Evolutionary conservation across 1,140 invertebrate genomes (phyloP), one percentile per base, ranked within the genome.

Genomic region (Drosophila triauraria): DNA sequence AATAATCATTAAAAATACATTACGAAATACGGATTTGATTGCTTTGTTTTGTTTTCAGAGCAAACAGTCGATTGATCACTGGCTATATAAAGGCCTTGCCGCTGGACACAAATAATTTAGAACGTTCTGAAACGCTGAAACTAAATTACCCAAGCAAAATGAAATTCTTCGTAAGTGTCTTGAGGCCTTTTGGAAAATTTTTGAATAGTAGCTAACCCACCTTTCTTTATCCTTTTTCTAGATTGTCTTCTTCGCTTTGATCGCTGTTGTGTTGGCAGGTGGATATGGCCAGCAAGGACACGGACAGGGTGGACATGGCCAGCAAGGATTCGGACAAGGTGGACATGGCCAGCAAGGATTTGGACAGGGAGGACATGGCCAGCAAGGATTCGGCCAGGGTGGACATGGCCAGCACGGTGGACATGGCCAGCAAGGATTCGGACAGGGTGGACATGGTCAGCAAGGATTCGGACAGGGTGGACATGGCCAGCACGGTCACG

Each of bases 81-180:
- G 43, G 4, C 3, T 43, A 30, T 79, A 79, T 79, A 82, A 65
- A 82, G 65, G 65, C 20, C 23, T 12, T 25, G 42, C 2, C 60
- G 13, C 6, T 23, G n/a, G 7, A 0, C 43, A 0, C 10, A 15
- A 12, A 13, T 38, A 9, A 61, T 43, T 82, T 59, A 77, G 56
- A 77, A 72, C 27, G 54, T 35, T 58, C 58, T 7, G 25, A 50
- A 54, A 30, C 44, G 40, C 53, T 30, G 27, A 67, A 76, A 57
- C 54, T 32, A 25, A 53, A 62, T 2, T 43, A 54, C 60, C 12
- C 23, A 61, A 53, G 15, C 44, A 76, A 76, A 32, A 81, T 81
- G 79, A 81, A 81, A 77, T 81, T 81, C 72, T 60, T 81, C 35
- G 79, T 81, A 72, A 81, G 79, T 56, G 0, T 13, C 23, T n/a